A percentile compares a stretch with the other conserved stretches of the same genome.
Conservation (phyloP, 2,113 vertebrate genomes). For the Bubalus kerabau region DNA sequence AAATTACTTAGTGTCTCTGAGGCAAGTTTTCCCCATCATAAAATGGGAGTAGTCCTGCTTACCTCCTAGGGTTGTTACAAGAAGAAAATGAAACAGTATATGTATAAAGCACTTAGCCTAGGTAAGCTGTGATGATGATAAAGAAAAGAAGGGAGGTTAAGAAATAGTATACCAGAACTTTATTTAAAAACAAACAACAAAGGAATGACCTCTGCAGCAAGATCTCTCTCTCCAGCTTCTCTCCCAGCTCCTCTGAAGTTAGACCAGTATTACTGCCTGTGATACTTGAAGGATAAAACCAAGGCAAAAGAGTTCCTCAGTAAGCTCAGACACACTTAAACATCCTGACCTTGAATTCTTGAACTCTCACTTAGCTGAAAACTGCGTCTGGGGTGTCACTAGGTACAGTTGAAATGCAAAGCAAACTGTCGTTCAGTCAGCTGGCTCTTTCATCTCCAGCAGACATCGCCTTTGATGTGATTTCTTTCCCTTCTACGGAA, state of each 20-base stretch:
- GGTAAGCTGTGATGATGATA: not conserved
- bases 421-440: not conserved
- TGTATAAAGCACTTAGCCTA: not conserved
- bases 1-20: not conserved
- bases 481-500: not conserved
- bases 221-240: not conserved
- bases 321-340: not conserved
- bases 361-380: not conserved
- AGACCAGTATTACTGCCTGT: not conserved
- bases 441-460: not conserved
- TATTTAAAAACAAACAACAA: not conserved
- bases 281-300: not conserved
- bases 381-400: not conserved
- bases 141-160: not conserved
- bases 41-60: not conserved
- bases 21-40: not conserved
- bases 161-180: not conserved
- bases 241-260: not conserved
- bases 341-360: not conserved
- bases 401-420: not conserved
- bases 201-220: too few relatives aligned
- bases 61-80: not conserved
- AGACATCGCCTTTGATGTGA: not conserved
- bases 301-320: not conserved
- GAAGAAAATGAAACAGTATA: too few relatives aligned